Percentiles rank a stretch among this genome's conserved stretches.
phyloP scores from a whole-genome alignment of 2,888 invertebrate genomes.

The Tanypteryx hageni region DNA sequence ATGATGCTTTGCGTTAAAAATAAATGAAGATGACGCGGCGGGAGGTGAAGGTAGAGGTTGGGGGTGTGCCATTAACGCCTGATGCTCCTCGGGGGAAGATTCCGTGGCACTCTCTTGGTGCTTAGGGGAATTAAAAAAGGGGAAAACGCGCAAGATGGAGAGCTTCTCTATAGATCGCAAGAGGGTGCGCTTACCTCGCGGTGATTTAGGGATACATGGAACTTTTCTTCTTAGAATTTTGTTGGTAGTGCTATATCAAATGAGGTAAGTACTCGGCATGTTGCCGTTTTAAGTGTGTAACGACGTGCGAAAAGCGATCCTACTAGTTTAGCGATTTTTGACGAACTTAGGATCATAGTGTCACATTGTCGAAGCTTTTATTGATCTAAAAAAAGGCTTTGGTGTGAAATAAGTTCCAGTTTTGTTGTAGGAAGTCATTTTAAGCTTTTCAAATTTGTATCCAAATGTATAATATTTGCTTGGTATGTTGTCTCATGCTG shows the following conservation, averaged over 20 bases:
- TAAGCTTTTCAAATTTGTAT: too few relatives aligned
- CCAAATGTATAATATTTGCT: too few relatives aligned
- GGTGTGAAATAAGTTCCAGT: too few relatives aligned
- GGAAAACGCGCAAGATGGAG: neutral
- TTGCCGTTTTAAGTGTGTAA: too few relatives aligned
- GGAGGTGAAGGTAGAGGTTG: neutral
- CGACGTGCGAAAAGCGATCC: too few relatives aligned
- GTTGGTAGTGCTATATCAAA: neutral
- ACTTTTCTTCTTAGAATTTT: neutral
- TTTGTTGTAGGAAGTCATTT: too few relatives aligned
- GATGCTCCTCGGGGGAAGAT: slow-evolving; percentile 34
- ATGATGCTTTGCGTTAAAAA: slow-evolving; percentile 58
- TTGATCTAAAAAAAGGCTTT: too few relatives aligned
- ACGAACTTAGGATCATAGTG: too few relatives aligned
- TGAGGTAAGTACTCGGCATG: too few relatives aligned
- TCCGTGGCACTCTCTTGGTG: slow-evolving; percentile 20
- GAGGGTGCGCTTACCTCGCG: slow-evolving; percentile 20
- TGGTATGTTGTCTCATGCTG: too few relatives aligned
- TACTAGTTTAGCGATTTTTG: too few relatives aligned
- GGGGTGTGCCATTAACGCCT: slow-evolving; percentile 37
- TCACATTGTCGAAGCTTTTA: too few relatives aligned
- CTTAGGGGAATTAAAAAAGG: slow-evolving; percentile 35
- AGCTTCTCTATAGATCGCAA: slow-evolving; percentile 47
- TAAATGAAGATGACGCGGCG: slow-evolving; percentile 31
- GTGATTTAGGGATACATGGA: neutral